Evolutionary conservation across 2,797 vertebrate genomes (phyloP).

Genomic region (Sphenopsis melanotis): DNA sequence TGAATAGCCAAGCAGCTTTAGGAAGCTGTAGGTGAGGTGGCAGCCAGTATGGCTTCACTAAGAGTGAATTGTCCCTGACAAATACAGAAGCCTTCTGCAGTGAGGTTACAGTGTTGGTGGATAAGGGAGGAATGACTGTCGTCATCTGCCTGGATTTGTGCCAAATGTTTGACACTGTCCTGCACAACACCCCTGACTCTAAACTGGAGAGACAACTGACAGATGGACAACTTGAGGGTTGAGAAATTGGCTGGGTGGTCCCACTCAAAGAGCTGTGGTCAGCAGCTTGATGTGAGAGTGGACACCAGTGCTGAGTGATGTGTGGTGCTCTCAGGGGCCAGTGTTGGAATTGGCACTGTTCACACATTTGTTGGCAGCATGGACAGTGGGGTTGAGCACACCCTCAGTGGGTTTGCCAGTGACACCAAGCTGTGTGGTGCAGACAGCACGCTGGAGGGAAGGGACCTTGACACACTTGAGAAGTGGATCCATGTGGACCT

Average conservation of each 20-base stretch:
- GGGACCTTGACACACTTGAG: not conserved
- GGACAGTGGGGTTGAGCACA: not conserved
- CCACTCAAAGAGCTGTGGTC: not conserved
- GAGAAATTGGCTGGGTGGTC: not conserved
- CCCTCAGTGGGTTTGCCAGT: not conserved
- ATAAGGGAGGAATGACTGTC: not conserved
- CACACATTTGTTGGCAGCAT: not conserved
- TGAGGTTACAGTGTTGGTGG: not conserved
- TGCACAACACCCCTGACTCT: not conserved
- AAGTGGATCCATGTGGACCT: not conserved
- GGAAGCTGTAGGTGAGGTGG: not conserved
- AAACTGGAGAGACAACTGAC: not conserved
- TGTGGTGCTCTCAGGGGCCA: not conserved
- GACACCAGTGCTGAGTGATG: not conserved
- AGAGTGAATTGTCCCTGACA: accelerated
- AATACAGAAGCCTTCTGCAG: not conserved
- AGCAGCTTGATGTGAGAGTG: not conserved
- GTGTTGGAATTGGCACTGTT: not conserved
- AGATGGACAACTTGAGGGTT: not conserved
- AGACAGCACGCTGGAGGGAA: not conserved
- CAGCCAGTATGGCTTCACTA: not conserved
- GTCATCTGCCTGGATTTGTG: not conserved
- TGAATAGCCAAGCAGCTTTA: not conserved
- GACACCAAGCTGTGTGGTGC: not conserved
- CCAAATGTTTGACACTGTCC: not conserved